These are phyloP conservation scores for Mycetomoellerius zeteki DNA, from an alignment of 1,140 invertebrate genomes.

Conservation along the genomic window DNA sequence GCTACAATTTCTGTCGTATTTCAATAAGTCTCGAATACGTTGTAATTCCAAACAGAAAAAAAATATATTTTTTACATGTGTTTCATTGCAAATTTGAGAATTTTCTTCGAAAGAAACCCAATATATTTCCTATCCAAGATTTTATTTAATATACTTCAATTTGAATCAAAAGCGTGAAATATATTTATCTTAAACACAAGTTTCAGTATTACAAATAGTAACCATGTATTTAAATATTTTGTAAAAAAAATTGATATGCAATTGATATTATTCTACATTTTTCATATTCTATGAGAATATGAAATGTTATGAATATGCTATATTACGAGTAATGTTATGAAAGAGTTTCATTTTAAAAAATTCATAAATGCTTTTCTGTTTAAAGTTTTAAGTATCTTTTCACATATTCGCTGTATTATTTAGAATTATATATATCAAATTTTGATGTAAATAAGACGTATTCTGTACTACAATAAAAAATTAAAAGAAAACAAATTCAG, in stretches of 20 bases:
- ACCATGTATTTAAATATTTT: not conserved
- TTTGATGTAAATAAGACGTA: not conserved
- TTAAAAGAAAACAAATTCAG: not conserved
- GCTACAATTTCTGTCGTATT: constrained; percentile 16
- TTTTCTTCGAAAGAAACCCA: not conserved
- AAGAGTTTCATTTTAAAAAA: not conserved
- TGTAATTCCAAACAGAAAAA: not conserved
- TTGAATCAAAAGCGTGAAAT: not conserved
- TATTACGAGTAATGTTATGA: not conserved
- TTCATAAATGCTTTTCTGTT: not conserved
- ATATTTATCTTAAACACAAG: not conserved
- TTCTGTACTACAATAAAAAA: too few species aligned
- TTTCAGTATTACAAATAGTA: constrained; percentile 24
- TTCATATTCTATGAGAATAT: not conserved
- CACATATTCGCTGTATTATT: not conserved
- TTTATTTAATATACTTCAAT: not conserved
- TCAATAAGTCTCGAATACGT: constrained; percentile 5
- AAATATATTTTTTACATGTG: not conserved
- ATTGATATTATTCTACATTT: constrained; percentile 15
- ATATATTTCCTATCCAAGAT: not conserved
- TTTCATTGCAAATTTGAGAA: constrained; percentile 2
- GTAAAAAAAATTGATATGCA: not conserved
- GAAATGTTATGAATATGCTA: not conserved
- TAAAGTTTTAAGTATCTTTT: constrained; percentile 6
- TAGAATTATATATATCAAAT: not conserved